Conservation (phyloP, 2,113 vertebrate genomes). For the Tyto alba region DNA sequence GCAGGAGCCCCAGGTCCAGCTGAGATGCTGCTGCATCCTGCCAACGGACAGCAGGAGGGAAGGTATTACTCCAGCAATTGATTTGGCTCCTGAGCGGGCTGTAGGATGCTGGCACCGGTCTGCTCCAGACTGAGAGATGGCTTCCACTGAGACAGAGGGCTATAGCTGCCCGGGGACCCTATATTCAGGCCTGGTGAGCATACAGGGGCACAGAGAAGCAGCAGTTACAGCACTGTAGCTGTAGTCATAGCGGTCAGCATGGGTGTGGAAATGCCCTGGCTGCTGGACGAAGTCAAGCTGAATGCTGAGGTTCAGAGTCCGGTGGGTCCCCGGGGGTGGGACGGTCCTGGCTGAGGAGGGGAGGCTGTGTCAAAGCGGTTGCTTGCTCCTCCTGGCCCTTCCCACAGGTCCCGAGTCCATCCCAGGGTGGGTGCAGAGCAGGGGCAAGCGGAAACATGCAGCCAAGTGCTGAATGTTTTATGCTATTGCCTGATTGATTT, state of each 20-base stretch:
- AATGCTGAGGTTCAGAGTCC: neutral
- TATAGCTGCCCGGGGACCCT: neutral
- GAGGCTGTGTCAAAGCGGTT: neutral
- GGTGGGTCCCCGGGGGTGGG: neutral
- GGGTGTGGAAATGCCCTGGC: neutral
- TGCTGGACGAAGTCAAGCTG: neutral
- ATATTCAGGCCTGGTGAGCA: neutral
- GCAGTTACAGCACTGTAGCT: neutral
- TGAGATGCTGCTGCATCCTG: neutral
- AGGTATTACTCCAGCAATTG: neutral
- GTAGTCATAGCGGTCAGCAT: neutral
- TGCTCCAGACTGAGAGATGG: neutral
- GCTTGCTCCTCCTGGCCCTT: neutral
- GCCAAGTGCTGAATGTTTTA: neutral
- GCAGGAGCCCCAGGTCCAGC: neutral
- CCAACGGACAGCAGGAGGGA: neutral
- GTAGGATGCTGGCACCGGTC: neutral
- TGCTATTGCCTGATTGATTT: neutral
- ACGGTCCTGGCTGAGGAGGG: neutral
- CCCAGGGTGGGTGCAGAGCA: neutral
- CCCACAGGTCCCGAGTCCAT: neutral
- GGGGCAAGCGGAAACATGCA: neutral
- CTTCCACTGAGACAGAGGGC: neutral
- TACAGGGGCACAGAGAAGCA: neutral
- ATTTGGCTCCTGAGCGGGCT: neutral